Evolutionary conservation across 2,113 vertebrate genomes (phyloP).

Genomic region (Lutjanus erythropterus): DNA sequence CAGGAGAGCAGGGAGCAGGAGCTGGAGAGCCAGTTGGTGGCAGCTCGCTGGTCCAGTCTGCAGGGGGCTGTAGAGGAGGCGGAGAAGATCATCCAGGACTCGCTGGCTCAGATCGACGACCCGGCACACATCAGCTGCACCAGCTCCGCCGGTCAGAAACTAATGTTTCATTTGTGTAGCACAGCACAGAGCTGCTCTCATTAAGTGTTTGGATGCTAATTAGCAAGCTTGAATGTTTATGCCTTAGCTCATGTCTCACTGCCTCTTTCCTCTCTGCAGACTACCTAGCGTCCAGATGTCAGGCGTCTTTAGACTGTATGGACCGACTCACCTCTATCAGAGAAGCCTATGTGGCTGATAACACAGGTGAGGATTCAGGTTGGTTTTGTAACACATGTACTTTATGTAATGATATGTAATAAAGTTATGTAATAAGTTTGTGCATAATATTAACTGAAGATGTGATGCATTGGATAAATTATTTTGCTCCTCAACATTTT

Average conservation of each 20-base stretch:
- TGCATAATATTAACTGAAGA: not conserved
- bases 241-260: not conserved
- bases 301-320: conserved; percentile 86
- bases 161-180: not conserved
- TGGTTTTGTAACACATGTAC: not conserved
- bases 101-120: conserved; percentile 89
- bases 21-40: conserved; percentile 79
- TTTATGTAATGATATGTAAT: too few species aligned
- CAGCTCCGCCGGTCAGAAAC: conserved; percentile 89
- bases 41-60: conserved; percentile 86
- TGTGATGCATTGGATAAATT: not conserved
- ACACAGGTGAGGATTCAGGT: conserved; percentile 82
- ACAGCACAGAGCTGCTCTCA: not conserved
- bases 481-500: not conserved
- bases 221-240: not conserved
- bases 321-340: conserved; percentile 84
- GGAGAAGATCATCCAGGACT: conserved; percentile 88
- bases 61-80: conserved; percentile 84
- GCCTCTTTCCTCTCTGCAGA: conserved; percentile 81
- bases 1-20: conserved; percentile 88
- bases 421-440: not conserved
- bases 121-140: conserved; percentile 91
- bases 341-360: conserved; percentile 81
- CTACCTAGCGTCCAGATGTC: conserved; percentile 91
- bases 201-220: not conserved